These are phyloP conservation scores for Phoeniculus purpureus DNA, from an alignment of 2,797 vertebrate species.

Conservation along the genomic window DNA sequence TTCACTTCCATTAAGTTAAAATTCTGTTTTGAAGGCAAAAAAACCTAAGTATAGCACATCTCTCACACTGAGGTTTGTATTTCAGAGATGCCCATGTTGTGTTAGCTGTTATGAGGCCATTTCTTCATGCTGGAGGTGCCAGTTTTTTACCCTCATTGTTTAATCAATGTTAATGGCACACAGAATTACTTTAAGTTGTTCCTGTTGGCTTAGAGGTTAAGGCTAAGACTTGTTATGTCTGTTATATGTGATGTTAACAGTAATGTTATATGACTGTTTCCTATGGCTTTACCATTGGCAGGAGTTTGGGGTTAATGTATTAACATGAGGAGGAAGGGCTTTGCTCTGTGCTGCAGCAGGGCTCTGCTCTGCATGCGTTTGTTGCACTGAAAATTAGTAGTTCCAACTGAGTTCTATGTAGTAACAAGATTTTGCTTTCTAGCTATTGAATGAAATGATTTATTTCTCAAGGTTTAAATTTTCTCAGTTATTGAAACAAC, in stretches of 20 bases:
- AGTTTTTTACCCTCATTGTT: neutral
- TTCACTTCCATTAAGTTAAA: neutral
- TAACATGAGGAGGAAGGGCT: neutral
- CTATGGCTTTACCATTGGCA: neutral
- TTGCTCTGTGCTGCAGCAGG: neutral
- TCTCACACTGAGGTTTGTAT: neutral
- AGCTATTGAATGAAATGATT: neutral
- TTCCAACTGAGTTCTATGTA: neutral
- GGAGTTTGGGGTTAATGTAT: neutral
- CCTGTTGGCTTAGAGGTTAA: neutral
- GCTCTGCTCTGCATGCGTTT: neutral
- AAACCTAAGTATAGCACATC: neutral
- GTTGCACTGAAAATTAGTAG: neutral
- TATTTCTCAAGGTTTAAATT: neutral
- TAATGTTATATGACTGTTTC: neutral
- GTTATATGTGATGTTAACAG: too few relatives aligned
- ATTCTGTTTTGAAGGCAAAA: neutral
- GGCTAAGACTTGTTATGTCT: neutral
- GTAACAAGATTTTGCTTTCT: neutral
- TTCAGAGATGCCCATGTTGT: neutral
- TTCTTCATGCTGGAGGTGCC: neutral
- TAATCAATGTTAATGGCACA: conserved; percentile 14
- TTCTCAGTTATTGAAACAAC: neutral
- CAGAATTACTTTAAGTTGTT: neutral
- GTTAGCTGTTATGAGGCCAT: neutral